Evolutionary conservation across 2,888 invertebrate genomes (phyloP).

Genomic region (Criorhina ranunculi): DNA sequence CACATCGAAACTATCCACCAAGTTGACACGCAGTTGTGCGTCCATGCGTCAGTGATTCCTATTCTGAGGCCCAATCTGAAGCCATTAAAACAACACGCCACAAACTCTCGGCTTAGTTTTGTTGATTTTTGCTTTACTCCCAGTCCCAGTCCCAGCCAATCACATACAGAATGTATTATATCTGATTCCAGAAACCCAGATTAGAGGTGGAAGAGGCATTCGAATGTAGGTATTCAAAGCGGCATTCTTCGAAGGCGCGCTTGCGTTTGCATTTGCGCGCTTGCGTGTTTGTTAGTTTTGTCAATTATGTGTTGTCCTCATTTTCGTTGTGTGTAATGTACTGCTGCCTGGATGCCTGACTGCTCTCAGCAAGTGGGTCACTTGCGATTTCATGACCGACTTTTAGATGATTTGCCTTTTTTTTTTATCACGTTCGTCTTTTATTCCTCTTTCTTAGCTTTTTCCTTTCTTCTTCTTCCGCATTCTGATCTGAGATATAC

Average conservation of each 20-base stretch:
- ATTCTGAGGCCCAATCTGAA: constrained; percentile 21
- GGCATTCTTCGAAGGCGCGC: constrained; percentile 61
- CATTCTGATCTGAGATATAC: constrained; percentile 52
- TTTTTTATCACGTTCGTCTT: constrained; percentile 48
- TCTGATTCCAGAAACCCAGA: constrained; percentile 70
- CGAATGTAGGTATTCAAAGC: constrained; percentile 49
- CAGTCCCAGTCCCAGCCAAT: too few species aligned
- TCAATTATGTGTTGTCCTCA: constrained; percentile 78
- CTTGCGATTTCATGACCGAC: constrained; percentile 85
- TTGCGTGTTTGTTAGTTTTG: constrained; percentile 77
- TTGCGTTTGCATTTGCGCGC: constrained; percentile 19
- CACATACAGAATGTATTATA: constrained; percentile 22
- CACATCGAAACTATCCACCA: constrained; percentile 13
- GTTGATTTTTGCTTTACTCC: constrained; percentile 11
- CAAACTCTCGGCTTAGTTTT: constrained; percentile 1
- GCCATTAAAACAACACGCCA: constrained; percentile 11
- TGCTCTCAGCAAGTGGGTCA: constrained; percentile 81
- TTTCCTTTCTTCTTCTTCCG: constrained; percentile 58
- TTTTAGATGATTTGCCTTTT: constrained; percentile 77
- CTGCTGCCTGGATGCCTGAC: constrained; percentile 8
- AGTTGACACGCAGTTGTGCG: constrained; percentile 54
- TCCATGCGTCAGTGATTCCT: constrained; percentile 59
- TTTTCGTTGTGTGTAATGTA: constrained; percentile 35
- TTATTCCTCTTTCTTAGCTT: constrained; percentile 17
- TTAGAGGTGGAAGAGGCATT: constrained; percentile 51